Base-by-base conservation (phyloP, 2,888 invertebrate genomes). In the Rhagonycha fulva region DNA sequence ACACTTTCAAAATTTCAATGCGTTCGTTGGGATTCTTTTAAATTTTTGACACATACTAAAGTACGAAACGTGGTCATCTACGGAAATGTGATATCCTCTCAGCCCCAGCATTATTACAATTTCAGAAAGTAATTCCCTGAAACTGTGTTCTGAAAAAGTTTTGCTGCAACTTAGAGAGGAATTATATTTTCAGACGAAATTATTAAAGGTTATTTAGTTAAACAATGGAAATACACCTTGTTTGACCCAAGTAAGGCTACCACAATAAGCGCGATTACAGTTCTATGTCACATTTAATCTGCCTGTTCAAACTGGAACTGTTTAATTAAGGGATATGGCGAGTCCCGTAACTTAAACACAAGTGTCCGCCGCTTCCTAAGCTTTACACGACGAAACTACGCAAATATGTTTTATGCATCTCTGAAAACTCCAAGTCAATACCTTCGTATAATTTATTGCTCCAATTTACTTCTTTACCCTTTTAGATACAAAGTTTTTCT, bases 231-330 rank as follows among this genome's bases (percentile, higher is more conserved):
- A 71, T 76, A 76, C 70, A 76, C 78, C 67, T 78, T 74, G 68
- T 75, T 76, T 78, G 78, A 78, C 78, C 78, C 75, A 71, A 74
- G 73, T 76, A 78, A 73, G 78, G 82, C 84, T 84, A 84, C 87
- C 87, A 88, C 88, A 88, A 88, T 88, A 87, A 88, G 88, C 87
- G 84, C 87, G 87, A 88, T 88, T 88, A 88, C 88, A 88, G 85
- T 88, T 87, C 87, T 86, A 84, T 87, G 88, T 88, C 88, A 88
- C 87, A 88, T 88, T 87, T 88, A 88, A 88, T 88, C 88, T 87
- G 87, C 87, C 86, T 87, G 87, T 87, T 88, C 88, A 88, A 88
- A 88, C 87, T 88, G 86, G 47, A 85, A 86, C 87, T 88, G 87
- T 88, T 88, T 88, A 88, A 88, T 88, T 88, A 88, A 88, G 86